A percentile compares a stretch with the other conserved stretches of the same genome.
These are phyloP conservation scores for Drosophila longiperda DNA, from an alignment of 2,888 invertebrate genomes.

Conservation along the genomic window DNA sequence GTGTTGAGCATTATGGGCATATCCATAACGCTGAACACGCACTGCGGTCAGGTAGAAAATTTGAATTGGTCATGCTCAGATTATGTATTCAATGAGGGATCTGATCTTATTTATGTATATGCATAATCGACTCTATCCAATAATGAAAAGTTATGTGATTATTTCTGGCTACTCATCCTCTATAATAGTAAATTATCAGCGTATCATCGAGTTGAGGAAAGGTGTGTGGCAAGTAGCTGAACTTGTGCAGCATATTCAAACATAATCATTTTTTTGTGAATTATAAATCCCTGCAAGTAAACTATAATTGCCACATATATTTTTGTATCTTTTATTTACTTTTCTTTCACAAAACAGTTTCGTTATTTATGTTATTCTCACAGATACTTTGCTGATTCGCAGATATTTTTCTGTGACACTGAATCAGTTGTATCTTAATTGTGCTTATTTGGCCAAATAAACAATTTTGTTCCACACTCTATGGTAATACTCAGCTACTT, in stretches of 20 bases:
- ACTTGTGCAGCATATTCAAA: background rate
- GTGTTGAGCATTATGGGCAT: slow-evolving; percentile 38
- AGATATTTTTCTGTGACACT: background rate
- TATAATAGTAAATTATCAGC: slow-evolving; percentile 2
- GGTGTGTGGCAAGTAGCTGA: background rate
- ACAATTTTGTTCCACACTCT: background rate
- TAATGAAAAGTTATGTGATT: slow-evolving; percentile 63
- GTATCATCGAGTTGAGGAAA: background rate
- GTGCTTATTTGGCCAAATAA: background rate
- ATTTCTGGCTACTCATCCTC: slow-evolving; percentile 68
- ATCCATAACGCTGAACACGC: slow-evolving; percentile 30
- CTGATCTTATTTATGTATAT: slow-evolving; percentile 22
- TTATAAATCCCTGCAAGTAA: background rate
- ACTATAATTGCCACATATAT: background rate
- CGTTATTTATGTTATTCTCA: background rate
- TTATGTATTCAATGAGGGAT: slow-evolving; percentile 38
- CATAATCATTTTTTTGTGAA: background rate
- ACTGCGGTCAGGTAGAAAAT: slow-evolving; percentile 66
- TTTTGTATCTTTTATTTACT: background rate
- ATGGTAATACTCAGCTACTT: background rate
- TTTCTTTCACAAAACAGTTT: background rate
- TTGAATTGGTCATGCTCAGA: slow-evolving; percentile 65
- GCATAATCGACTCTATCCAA: slow-evolving; percentile 33
- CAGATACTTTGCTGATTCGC: background rate
- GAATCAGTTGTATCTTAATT: background rate